Percentiles rank a stretch among this genome's conserved stretches.
Evolutionary conservation across 1,140 invertebrate genomes (phyloP).

Genomic region (Caenorhabditis tropicalis): DNA sequence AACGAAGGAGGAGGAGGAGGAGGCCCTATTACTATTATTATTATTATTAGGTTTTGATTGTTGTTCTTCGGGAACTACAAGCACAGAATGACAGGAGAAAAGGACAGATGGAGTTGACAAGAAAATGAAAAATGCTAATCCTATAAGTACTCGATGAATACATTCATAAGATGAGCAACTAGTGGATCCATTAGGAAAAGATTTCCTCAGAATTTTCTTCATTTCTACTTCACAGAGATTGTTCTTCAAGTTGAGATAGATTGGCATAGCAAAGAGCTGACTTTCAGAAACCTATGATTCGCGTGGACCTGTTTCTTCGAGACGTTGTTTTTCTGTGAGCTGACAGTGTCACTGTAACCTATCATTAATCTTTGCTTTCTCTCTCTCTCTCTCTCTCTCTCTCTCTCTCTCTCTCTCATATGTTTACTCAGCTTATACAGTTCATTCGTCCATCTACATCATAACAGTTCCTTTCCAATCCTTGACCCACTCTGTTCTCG

Average conservation of each 20-base stretch:
- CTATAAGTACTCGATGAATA: neutral
- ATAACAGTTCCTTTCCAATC: no score
- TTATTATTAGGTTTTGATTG: constrained; percentile 37
- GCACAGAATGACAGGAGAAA: neutral
- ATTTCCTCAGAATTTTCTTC: no score
- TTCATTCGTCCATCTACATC: neutral
- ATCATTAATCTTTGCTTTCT: neutral
- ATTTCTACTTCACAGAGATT: no score
- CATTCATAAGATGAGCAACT: neutral
- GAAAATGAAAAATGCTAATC: neutral
- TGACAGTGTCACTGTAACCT: neutral
- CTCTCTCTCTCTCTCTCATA: neutral
- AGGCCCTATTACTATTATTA: neutral
- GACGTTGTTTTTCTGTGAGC: no score
- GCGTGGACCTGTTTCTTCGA: no score
- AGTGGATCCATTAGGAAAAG: no score
- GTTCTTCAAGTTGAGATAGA: neutral
- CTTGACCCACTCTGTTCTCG: neutral
- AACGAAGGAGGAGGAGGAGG: neutral
- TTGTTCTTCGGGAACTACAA: neutral
- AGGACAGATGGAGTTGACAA: neutral
- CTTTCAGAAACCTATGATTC: no score
- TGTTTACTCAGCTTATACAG: neutral
- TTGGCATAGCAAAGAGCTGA: no score
- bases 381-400: neutral